Evolutionary conservation across 2,113 vertebrate genomes (phyloP), one percentile per base, ranked within the genome.

Genomic region (Corydoras maculifer): DNA sequence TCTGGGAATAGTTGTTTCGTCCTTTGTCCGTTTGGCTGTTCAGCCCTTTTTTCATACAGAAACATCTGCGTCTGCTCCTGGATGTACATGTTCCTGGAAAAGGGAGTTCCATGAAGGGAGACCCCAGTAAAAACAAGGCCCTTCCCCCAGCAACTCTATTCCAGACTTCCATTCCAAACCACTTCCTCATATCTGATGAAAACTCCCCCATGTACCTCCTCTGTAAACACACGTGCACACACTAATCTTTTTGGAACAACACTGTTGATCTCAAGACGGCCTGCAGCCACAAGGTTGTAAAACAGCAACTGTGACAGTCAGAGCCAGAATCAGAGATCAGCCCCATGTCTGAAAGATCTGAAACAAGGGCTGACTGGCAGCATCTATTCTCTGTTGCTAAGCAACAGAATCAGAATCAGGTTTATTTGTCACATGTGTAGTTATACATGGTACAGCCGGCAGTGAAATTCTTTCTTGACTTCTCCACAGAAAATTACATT

Each of bases 11-110:
- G 18, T 25, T 25, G 18, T 25, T 25, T 25, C 18, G 18, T 70
- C 59, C 62, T 66, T 13, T 10, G 49, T 55, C 43, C 9, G 68
- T 73, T 29, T 68, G 12, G 62, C 77, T 2, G 1, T 50, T 2
- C 49, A 8, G 49, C 7, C 49, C 1, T 4, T 4, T 55, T 80
- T 76, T 57, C 74, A 79, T 75, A 80, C 68, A 62, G 55, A 78
- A 80, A 65, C 60, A 74, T 30, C 66, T 68, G 85, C 86, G 87
- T 88, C 82, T 90, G 86, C 82, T 82, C 18, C 18, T 25, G 2
- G 1, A 69, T 81, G 76, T 79, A 83, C 77, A 82, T 87, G 84
- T 57, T 68, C 65, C 58, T 14, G 54, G 11, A 55, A 35, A 30
- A 6, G 29, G 18, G n/a, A 50, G 75, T 59, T 43, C 25, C 14